Evolutionary conservation across 1,140 invertebrate species (phyloP).

Genomic region (Hycleus cichorii): DNA sequence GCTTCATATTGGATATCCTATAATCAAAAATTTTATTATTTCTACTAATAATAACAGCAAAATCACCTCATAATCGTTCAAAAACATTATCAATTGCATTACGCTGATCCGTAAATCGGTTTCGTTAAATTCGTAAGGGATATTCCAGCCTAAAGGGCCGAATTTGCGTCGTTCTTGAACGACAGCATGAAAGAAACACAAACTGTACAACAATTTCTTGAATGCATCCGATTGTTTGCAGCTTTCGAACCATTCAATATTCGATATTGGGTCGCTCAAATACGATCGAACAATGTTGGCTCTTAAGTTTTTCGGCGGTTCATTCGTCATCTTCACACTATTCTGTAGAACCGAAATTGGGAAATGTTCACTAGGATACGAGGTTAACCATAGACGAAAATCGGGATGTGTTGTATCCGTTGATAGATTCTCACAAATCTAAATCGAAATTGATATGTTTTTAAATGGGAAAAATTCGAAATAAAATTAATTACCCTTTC

Average conservation of each 20-base stretch:
- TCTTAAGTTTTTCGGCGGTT: conserved; percentile 80
- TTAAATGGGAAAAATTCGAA: too few species aligned
- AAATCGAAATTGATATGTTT: too few species aligned
- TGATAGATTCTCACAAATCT: conserved; percentile 71
- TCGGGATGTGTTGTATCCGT: conserved; percentile 60
- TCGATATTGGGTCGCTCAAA: conserved; percentile 67
- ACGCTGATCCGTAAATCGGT: conserved; percentile 89
- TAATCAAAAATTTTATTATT: too few species aligned
- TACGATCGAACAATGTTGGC: conserved; percentile 82
- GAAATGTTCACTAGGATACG: conserved; percentile 81
- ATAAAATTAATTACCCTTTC: conserved; percentile 44
- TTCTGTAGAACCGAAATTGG: conserved; percentile 82
- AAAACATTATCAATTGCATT: conserved; percentile 70
- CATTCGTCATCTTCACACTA: conserved; percentile 92
- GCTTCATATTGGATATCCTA: conserved; percentile 65
- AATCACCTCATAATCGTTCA: conserved; percentile 55
- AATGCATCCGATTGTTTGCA: conserved; percentile 67
- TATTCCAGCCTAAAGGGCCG: conserved; percentile 91
- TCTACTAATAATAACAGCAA: too few species aligned
- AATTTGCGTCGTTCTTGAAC: conserved; percentile 88
- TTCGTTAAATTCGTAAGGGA: conserved; percentile 90
- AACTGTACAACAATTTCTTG: conserved; percentile 75
- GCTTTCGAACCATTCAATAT: conserved; percentile 59
- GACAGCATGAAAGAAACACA: conserved; percentile 91
- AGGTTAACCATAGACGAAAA: conserved; percentile 87